These are phyloP conservation scores for Cottoperca gobio DNA, from an alignment of 2,797 vertebrate genomes.

Conservation along the genomic window DNA sequence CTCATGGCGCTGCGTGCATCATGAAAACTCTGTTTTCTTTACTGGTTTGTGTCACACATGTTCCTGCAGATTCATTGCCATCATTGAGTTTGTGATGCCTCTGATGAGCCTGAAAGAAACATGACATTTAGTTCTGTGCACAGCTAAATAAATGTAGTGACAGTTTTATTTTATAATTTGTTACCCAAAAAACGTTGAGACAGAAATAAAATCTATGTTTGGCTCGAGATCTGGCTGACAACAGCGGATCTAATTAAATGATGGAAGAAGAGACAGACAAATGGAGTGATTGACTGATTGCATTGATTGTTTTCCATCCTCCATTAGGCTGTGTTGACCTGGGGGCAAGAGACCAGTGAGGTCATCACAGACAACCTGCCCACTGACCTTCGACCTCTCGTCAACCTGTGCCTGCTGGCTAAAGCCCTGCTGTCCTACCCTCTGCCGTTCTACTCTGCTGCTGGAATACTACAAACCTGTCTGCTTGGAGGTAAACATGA, in stretches of 20 bases:
- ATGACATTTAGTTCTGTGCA: too few species aligned
- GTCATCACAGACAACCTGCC: slow-evolving; percentile 89
- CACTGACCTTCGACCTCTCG: slow-evolving; percentile 80
- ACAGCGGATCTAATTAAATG: neutral
- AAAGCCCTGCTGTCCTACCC: slow-evolving; percentile 89
- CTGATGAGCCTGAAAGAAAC: neutral
- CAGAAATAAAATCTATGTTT: neutral
- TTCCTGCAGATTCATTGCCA: neutral
- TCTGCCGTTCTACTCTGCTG: slow-evolving; percentile 86
- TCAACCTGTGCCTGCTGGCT: slow-evolving; percentile 85
- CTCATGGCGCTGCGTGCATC: slow-evolving; percentile 84
- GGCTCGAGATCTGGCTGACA: neutral
- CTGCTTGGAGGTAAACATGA: slow-evolving; percentile 64
- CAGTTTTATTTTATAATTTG: neutral
- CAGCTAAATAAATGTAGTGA: neutral
- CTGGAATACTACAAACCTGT: slow-evolving; percentile 81
- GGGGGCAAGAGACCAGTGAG: slow-evolving; percentile 86
- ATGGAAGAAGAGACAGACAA: neutral
- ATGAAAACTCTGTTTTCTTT: slow-evolving; percentile 87
- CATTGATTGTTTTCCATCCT: slow-evolving; percentile 62
- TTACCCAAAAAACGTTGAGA: neutral
- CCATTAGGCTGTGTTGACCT: slow-evolving; percentile 80
- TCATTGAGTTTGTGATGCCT: neutral
- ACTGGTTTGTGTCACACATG: slow-evolving; percentile 70
- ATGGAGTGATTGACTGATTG: slow-evolving; percentile 25